A percentile compares a stretch with the other conserved stretches of the same genome.
These are phyloP conservation scores for Morpho achilles DNA, from an alignment of 2,888 invertebrate genomes.

Conservation along the genomic window DNA sequence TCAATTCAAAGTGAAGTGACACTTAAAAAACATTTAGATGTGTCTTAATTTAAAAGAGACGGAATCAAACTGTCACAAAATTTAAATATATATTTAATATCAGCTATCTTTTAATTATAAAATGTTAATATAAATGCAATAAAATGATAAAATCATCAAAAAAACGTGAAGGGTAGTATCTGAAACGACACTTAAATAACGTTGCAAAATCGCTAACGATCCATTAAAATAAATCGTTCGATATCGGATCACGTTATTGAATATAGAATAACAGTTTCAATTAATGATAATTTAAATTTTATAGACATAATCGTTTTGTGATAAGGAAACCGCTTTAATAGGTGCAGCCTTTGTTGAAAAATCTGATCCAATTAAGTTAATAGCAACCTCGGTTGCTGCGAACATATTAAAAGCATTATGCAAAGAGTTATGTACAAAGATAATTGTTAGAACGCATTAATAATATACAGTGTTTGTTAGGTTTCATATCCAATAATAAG, in stretches of 20 bases:
- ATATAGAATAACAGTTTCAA: constrained; percentile 18
- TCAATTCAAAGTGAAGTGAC: too few relatives aligned
- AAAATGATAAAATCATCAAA: constrained; percentile 1
- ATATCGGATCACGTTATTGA: constrained; percentile 16
- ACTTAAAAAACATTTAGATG: too few relatives aligned
- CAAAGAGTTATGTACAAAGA: constrained; percentile 3
- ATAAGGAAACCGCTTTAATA: constrained; percentile 17
- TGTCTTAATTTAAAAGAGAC: too few relatives aligned
- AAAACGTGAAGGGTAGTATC: background rate
- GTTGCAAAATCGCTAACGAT: constrained; percentile 1
- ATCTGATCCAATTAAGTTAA: constrained; percentile 18
- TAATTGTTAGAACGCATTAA: background rate
- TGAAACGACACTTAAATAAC: background rate
- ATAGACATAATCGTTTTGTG: constrained; percentile 15
- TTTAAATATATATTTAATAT: too few relatives aligned
- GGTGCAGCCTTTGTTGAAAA: constrained; percentile 17
- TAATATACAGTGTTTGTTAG: too few relatives aligned
- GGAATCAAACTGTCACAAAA: too few relatives aligned
- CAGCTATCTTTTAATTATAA: too few relatives aligned
- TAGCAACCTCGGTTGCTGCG: constrained; percentile 5
- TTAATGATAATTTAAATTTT: constrained; percentile 14
- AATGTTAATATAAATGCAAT: background rate
- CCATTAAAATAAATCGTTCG: constrained; percentile 17
- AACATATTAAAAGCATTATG: constrained; percentile 12
- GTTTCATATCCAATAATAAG: too few relatives aligned